Evolutionary conservation across 2,888 invertebrate genomes (phyloP).

Genomic region (Torymus aiolomorphi): DNA sequence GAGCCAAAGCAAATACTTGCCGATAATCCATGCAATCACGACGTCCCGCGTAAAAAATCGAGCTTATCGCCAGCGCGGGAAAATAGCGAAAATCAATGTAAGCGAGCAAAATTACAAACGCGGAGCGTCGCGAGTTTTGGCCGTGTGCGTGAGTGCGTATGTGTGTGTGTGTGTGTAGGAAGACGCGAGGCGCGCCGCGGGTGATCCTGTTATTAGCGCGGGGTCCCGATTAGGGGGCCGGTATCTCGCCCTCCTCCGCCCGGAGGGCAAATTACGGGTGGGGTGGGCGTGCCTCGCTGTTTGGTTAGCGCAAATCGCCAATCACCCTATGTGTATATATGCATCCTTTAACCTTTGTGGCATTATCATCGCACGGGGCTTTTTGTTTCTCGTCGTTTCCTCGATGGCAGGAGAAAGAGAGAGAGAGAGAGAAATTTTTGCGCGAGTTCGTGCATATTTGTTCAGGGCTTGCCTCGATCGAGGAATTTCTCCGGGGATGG

Average conservation of each 20-base stretch:
- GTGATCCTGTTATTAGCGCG: slow-evolving; percentile 75
- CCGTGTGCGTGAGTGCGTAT: too few relatives aligned
- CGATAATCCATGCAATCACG: slow-evolving; percentile 42
- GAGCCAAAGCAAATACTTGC: slow-evolving; percentile 53
- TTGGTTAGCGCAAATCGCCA: slow-evolving; percentile 75
- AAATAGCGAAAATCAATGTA: slow-evolving; percentile 37
- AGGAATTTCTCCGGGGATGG: neutral
- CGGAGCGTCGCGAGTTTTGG: slow-evolving; percentile 33
- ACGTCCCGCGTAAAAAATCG: neutral
- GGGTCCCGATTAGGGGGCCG: slow-evolving; percentile 70
- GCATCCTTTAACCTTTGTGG: slow-evolving; percentile 48
- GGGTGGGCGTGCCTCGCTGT: slow-evolving; percentile 71
- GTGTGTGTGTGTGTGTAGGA: neutral
- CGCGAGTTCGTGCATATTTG: slow-evolving; percentile 1
- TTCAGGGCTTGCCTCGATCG: neutral
- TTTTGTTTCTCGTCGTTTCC: neutral
- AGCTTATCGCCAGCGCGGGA: slow-evolving; percentile 37
- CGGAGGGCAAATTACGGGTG: slow-evolving; percentile 71
- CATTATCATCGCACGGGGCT: slow-evolving; percentile 35
- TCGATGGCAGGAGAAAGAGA: neutral
- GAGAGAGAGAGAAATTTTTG: neutral
- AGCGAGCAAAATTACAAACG: neutral
- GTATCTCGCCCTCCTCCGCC: slow-evolving; percentile 47
- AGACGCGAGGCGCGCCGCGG: slow-evolving; percentile 63
- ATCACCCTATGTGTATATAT: slow-evolving; percentile 64